Percentiles rank a stretch among this genome's conserved stretches.
phyloP scores from a whole-genome alignment of 1,140 invertebrate genomes.

The Melitaea cinxia region DNA sequence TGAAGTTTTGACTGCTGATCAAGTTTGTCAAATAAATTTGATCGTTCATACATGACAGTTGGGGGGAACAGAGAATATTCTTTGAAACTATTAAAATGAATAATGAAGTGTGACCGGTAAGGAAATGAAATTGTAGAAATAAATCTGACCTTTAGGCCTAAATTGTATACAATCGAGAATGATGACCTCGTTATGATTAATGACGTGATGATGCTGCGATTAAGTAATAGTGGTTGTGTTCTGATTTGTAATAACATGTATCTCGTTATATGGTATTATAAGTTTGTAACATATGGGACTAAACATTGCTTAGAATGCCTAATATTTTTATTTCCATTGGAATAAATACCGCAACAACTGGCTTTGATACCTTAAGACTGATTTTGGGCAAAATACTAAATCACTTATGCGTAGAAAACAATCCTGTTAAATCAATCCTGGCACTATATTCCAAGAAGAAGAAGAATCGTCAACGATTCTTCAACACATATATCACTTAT shows the following conservation, averaged over 20 bases:
- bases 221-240: constrained; percentile 9
- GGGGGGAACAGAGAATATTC: background rate
- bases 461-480: no score
- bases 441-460: no score
- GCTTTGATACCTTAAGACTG: no score
- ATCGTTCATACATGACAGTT: background rate
- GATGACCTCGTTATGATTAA: constrained; percentile 4
- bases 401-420: no score
- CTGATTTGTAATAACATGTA: constrained; percentile 14
- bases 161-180: background rate
- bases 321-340: no score
- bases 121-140: constrained; percentile 12
- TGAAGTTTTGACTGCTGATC: no score
- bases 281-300: background rate
- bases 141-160: background rate
- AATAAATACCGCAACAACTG: no score
- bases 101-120: constrained; percentile 6
- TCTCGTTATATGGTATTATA: background rate
- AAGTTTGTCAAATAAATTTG: no score
- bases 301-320: no score
- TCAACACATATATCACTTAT: no score
- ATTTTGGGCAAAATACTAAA: no score
- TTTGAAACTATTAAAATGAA: constrained; percentile 11
- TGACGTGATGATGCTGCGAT: constrained; percentile 6
- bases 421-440: no score